These are phyloP conservation scores for roundworm (Caenorhabditis elegans) DNA, from an alignment of 1,140 invertebrate genomes.

Conservation along the genomic window WBcel235 BX284605.5:11752001-11752500, in stretches of 20 bases:
- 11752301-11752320: slow-evolving; percentile 43
- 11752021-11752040: too few relatives aligned
- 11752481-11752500: background rate
- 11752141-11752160: too few relatives aligned
- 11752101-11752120: too few relatives aligned
- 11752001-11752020: too few relatives aligned
- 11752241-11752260: slow-evolving; percentile 14
- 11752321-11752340: slow-evolving; percentile 40
- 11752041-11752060: too few relatives aligned
- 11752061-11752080: too few relatives aligned
- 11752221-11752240: slow-evolving; percentile 14
- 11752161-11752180: background rate
- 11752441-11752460: background rate
- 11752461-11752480: slow-evolving; percentile 14
- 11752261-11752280: background rate
- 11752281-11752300: slow-evolving; percentile 18
- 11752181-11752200: slow-evolving; percentile 27
- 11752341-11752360: slow-evolving; percentile 31
- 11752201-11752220: slow-evolving; percentile 11
- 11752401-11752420: slow-evolving; percentile 28
- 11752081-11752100: too few relatives aligned
- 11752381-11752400: slow-evolving; percentile 24
- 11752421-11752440: background rate
- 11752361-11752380: slow-evolving; percentile 29
- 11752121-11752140: too few relatives aligned